Base-by-base conservation (phyloP, 2,888 invertebrate genomes). In the Colostygia pectinataria region DNA sequence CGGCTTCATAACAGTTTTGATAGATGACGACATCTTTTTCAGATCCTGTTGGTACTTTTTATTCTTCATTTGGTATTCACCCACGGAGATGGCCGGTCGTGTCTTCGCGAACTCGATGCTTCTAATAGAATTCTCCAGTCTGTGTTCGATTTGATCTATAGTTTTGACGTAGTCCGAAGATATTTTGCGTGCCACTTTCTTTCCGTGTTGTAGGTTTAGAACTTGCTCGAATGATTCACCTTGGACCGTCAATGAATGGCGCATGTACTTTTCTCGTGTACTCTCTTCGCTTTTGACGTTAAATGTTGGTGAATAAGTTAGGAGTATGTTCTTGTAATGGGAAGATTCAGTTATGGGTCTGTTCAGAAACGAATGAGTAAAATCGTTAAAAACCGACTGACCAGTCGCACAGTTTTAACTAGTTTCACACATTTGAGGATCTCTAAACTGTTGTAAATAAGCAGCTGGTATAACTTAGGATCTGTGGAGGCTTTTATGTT, bases 101-200 rank as follows among this genome's bases (percentile, higher is more conserved):
- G 54, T 67, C 56, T 70, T 82, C 0, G 82, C 77, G 47, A 63
- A 83, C 47, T 87, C 84, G 2, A 82, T 57, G 54, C 71, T 79
- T 24, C 84, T 56, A 9, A 87, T 63, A 0, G 86, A 80, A 33
- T 50, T 71, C 14, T 74, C 67, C 1, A 38, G 20, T 28, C 52
- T 70, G 2, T 72, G 65, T 42, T 77, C 71, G 2, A 77, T 71
- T 42, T 74, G 68, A 20, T 78, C 76, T 13, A 85, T 76, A 1
- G 82, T 80, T 47, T 74, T 80, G 0, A 82, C 80, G 50, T 86
- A 85, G 49, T 88, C 86, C 0, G 82, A 76, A 1, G 87, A 87
- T 55, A 86, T 76, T 60, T 84, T 85, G 6, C 83, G 68, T 1
- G 66, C 66, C 0, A 76, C 48, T 46, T 61, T 78, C 49, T 71